Evolutionary conservation across 2,113 vertebrate species (phyloP).

Genomic region (Neopipo cinnamomea): DNA sequence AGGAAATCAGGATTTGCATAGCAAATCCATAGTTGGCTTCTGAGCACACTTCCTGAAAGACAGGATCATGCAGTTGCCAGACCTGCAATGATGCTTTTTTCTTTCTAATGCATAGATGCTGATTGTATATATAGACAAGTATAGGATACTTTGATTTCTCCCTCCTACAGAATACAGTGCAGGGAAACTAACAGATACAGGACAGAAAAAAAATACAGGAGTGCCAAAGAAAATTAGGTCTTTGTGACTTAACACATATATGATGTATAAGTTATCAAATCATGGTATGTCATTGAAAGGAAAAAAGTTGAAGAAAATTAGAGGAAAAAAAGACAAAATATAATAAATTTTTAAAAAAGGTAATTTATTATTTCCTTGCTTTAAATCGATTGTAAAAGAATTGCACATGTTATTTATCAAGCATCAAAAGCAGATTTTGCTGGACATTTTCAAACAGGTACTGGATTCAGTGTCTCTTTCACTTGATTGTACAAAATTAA

Average conservation of each 20-base stretch:
- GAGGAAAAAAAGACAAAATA: neutral
- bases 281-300: neutral
- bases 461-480: neutral
- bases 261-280: neutral
- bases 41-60: neutral
- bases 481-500: neutral
- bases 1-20: neutral
- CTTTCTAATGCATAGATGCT: neutral
- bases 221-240: neutral
- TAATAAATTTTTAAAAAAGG: neutral
- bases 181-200: neutral
- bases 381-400: neutral
- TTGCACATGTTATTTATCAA: neutral
- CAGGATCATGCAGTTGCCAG: neutral
- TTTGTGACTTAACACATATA: neutral
- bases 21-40: neutral
- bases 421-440: neutral
- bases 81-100: neutral
- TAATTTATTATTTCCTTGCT: neutral
- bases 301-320: neutral
- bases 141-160: neutral
- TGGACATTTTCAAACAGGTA: neutral
- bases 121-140: neutral
- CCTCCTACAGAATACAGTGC: neutral
- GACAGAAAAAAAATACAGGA: neutral